Percentiles rank a stretch among this genome's conserved stretches.
Conservation (phyloP, 2,797 vertebrate species). For the Pseudopleuronectes americanus region DNA sequence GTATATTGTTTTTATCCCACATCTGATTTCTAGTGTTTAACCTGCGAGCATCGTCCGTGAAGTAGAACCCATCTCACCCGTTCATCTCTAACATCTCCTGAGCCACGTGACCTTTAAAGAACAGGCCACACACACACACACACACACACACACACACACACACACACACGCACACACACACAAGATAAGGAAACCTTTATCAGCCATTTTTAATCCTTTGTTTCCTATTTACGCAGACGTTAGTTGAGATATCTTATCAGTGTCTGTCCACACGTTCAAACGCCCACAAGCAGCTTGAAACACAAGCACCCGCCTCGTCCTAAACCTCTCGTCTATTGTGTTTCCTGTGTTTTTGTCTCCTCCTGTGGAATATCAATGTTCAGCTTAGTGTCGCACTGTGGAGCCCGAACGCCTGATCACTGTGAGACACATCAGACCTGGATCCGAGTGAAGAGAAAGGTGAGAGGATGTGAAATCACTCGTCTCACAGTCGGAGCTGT, state of each 20-base stretch:
- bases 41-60: no score
- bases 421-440: neutral
- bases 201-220: constrained; percentile 22
- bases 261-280: constrained; percentile 36
- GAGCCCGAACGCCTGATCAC: no score
- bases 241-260: constrained; percentile 39
- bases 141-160: constrained; percentile 19
- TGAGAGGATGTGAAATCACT: neutral
- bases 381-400: neutral
- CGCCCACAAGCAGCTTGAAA: constrained; percentile 36
- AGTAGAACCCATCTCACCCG: no score
- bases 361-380: constrained; percentile 3
- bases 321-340: constrained; percentile 25
- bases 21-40: no score
- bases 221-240: constrained; percentile 18
- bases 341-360: constrained; percentile 17
- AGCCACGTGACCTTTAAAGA: no score
- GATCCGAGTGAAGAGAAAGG: neutral
- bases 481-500: neutral
- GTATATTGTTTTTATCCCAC: no score
- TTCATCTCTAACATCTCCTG: no score
- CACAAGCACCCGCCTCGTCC: neutral
- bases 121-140: no score
- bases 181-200: constrained; percentile 20
- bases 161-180: constrained; percentile 20